Conservation (phyloP, 2,888 invertebrate species). For the Hypercompe scribonia region DNA sequence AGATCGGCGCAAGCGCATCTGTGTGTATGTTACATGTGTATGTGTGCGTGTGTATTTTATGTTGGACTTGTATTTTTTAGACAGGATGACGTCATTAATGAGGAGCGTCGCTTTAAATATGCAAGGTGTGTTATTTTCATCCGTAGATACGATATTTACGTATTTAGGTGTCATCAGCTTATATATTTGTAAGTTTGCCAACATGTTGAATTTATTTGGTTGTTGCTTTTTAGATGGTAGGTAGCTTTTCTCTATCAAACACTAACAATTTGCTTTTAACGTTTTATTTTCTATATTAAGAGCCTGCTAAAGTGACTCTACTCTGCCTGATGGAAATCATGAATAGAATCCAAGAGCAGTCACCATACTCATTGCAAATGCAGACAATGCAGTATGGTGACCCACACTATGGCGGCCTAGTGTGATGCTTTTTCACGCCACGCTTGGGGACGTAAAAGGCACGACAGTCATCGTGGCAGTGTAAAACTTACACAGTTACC, state of each 20-base stretch:
- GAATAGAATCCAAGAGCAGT: too few relatives aligned
- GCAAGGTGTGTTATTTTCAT: slow-evolving; percentile 17
- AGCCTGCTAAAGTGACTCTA: too few relatives aligned
- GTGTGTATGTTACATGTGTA: slow-evolving; percentile 44
- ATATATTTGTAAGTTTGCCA: neutral
- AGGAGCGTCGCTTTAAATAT: slow-evolving; percentile 17
- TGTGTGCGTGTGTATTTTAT: slow-evolving; percentile 56
- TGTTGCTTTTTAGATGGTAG: too few relatives aligned
- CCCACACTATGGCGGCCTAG: too few relatives aligned
- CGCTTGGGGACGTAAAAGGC: too few relatives aligned
- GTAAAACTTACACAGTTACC: too few relatives aligned
- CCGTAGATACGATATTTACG: neutral
- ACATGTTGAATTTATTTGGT: neutral
- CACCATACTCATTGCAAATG: too few relatives aligned
- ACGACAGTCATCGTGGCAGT: too few relatives aligned
- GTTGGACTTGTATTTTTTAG: slow-evolving; percentile 59
- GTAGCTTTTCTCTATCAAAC: neutral
- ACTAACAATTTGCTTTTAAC: neutral
- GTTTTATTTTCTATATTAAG: too few relatives aligned
- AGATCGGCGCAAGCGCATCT: slow-evolving; percentile 75
- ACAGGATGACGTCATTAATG: slow-evolving; percentile 51
- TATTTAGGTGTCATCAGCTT: neutral
- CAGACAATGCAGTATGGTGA: too few relatives aligned
- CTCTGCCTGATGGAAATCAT: too few relatives aligned
- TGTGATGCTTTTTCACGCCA: too few relatives aligned